Conservation (phyloP, 2,888 invertebrate species). For the Polydrusus pterygomalis region DNA sequence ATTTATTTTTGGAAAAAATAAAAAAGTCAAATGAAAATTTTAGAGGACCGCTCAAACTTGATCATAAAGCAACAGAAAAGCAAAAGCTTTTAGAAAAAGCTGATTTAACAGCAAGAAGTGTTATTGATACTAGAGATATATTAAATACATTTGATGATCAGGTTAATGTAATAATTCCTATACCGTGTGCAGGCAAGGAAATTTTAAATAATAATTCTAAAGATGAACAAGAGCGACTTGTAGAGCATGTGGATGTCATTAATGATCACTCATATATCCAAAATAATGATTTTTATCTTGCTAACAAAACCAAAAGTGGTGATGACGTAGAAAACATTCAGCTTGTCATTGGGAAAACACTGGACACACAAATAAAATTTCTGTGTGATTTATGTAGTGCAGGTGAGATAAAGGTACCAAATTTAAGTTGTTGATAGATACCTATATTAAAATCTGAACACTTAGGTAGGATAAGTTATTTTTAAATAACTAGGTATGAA, state of each 20-base stretch:
- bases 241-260: neutral
- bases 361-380: neutral
- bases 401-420: neutral
- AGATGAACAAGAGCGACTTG: neutral
- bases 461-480: too few relatives aligned
- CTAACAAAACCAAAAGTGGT: neutral
- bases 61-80: neutral
- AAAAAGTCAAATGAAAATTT: conserved; percentile 13
- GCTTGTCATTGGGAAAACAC: neutral
- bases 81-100: neutral
- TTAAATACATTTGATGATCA: neutral
- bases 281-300: neutral
- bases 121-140: neutral
- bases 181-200: neutral
- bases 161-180: neutral
- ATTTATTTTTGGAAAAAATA: conserved; percentile 22
- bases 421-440: too few relatives aligned
- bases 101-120: neutral
- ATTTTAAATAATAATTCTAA: neutral
- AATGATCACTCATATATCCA: conserved; percentile 16
- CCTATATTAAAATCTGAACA: too few relatives aligned
- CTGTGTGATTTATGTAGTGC: neutral
- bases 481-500: too few relatives aligned
- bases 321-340: neutral
- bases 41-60: neutral